These are phyloP conservation scores for Erynnis tages DNA, from an alignment of 2,888 invertebrate genomes.

Conservation along the genomic window DNA sequence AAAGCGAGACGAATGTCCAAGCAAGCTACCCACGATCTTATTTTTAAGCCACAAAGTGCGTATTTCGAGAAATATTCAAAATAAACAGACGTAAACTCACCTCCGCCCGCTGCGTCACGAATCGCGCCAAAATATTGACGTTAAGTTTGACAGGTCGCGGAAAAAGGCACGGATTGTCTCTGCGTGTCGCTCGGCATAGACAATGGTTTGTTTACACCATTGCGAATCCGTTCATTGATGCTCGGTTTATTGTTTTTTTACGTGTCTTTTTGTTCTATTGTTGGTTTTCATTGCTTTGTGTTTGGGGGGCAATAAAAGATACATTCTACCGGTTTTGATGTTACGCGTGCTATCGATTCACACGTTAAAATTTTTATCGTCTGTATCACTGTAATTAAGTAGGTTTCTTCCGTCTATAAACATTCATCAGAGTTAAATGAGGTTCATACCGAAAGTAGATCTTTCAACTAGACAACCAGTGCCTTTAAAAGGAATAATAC, in stretches of 20 bases:
- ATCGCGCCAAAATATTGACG: slow-evolving; percentile 67
- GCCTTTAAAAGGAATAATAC: too few species aligned
- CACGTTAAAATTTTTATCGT: slow-evolving; percentile 1
- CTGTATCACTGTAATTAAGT: too few species aligned
- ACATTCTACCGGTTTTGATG: slow-evolving; percentile 17
- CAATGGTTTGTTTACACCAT: slow-evolving; percentile 42
- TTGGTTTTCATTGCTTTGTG: slow-evolving; percentile 23
- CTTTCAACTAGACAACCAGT: too few species aligned
- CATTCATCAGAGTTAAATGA: background rate
- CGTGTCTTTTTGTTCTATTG: slow-evolving; percentile 12
- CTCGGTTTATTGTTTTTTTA: slow-evolving; percentile 11
- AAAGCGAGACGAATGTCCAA: slow-evolving; percentile 19
- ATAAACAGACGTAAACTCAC: background rate
- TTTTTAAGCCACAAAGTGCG: slow-evolving; percentile 26
- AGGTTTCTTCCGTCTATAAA: background rate
- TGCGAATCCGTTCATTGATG: slow-evolving; percentile 46
- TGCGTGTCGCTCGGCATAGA: slow-evolving; percentile 40
- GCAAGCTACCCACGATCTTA: slow-evolving; percentile 31
- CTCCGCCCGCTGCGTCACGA: slow-evolving; percentile 64
- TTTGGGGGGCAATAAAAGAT: slow-evolving; percentile 11
- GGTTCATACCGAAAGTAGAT: too few species aligned
- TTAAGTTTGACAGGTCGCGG: slow-evolving; percentile 43
- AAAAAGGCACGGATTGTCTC: slow-evolving; percentile 33
- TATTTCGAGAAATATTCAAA: slow-evolving; percentile 25
- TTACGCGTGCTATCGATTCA: slow-evolving; percentile 10